These are phyloP conservation scores for Martes martes DNA, from an alignment of 2,113 vertebrate species.

Conservation along the genomic window DNA sequence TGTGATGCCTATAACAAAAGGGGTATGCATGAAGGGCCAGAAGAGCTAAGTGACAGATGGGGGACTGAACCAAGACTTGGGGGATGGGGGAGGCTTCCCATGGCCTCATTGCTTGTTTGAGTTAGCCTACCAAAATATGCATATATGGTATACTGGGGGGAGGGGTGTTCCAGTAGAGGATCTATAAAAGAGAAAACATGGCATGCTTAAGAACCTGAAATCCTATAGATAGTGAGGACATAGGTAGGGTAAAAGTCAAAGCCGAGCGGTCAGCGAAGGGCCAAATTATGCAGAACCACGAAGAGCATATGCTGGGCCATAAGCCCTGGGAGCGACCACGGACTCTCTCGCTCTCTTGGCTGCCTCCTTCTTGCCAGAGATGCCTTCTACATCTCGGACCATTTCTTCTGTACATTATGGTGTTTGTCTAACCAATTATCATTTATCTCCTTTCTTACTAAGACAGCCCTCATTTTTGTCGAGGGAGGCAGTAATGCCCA, in stretches of 20 bases:
- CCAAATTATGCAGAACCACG: background rate
- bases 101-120: background rate
- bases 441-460: background rate
- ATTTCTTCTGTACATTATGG: background rate
- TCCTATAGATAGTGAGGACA: background rate
- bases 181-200: background rate
- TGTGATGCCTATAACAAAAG: background rate
- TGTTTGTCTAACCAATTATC: background rate
- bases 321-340: background rate
- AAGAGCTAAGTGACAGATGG: background rate
- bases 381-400: background rate
- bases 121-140: background rate
- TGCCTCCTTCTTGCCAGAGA: background rate
- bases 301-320: background rate
- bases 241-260: background rate
- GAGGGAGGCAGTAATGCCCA: background rate
- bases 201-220: background rate
- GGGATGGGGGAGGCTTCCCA: background rate
- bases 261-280: background rate
- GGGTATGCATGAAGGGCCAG: background rate
- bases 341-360: background rate
- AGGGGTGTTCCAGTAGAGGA: background rate
- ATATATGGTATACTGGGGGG: accelerated
- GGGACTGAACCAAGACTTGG: background rate
- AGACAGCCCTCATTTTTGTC: background rate